phyloP scores from a whole-genome alignment of 92 coral and sea anemone species.

The Muricea muricata region DNA sequence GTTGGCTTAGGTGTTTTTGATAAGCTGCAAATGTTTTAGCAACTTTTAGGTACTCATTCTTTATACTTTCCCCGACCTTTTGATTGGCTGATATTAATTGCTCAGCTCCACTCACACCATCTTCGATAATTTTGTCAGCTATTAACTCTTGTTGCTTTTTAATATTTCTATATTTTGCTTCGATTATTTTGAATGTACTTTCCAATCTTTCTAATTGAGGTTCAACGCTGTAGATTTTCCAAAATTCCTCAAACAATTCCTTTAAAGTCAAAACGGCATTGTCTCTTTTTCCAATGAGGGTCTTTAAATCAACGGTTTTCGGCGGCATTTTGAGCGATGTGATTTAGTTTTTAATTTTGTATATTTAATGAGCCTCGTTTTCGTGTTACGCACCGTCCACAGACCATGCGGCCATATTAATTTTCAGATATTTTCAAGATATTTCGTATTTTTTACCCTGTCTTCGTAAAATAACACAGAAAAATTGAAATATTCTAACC shows the following conservation, averaged over 20 bases:
- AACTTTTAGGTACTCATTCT: conserved; percentile 6
- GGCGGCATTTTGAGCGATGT: background rate
- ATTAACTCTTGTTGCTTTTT: conserved; percentile 11
- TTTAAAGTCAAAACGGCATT: background rate
- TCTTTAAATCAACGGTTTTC: background rate
- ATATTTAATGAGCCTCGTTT: background rate
- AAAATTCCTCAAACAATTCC: conserved; percentile 51
- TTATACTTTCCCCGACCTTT: too few species aligned
- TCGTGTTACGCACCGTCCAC: too few species aligned
- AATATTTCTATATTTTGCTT: conserved; percentile 42
- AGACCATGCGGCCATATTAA: too few species aligned
- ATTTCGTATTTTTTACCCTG: too few species aligned
- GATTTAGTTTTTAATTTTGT: background rate
- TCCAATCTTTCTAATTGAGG: conserved; percentile 33
- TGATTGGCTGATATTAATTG: too few species aligned
- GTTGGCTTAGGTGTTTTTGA: background rate
- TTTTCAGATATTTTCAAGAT: too few species aligned
- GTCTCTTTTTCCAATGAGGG: background rate
- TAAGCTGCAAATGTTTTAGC: background rate
- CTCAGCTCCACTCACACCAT: too few species aligned
- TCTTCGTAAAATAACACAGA: too few species aligned
- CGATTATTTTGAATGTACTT: conserved; percentile 23
- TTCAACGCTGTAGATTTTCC: conserved; percentile 11
- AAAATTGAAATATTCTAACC: too few species aligned
- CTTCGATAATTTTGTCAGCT: too few species aligned